Conservation (phyloP, 2,113 vertebrate genomes). For the Mormoops blainvillei region DNA sequence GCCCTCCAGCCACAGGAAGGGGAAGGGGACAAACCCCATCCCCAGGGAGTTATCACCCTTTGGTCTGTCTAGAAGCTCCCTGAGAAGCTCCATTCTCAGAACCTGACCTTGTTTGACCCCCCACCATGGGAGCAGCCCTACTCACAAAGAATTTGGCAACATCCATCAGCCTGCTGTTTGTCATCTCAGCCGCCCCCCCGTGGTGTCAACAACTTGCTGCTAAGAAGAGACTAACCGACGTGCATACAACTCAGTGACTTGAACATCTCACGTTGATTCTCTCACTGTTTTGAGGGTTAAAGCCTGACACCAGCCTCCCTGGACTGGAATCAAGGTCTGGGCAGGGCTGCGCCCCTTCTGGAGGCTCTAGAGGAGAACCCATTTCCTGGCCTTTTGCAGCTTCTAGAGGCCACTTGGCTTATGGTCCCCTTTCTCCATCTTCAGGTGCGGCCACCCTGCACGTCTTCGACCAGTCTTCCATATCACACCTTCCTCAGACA, state of each 20-base stretch:
- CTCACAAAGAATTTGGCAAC: not conserved
- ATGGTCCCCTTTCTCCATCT: not conserved
- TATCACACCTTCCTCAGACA: not conserved
- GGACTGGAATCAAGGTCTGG: not conserved
- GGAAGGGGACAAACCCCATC: too few relatives aligned
- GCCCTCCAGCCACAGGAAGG: rapidly evolving
- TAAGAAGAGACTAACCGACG: not conserved
- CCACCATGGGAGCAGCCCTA: not conserved
- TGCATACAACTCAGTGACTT: not conserved
- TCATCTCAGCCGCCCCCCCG: not conserved
- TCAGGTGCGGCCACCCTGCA: too few relatives aligned
- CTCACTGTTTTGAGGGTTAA: not conserved
- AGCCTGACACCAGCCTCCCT: not conserved
- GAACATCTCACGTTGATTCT: not conserved
- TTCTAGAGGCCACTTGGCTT: not conserved
- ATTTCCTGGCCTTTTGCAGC: not conserved
- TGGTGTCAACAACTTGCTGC: too few relatives aligned
- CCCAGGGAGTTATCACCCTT: not conserved
- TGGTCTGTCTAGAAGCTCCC: not conserved
- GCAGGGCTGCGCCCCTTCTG: rapidly evolving
- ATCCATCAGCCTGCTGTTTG: not conserved
- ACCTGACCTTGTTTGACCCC: not conserved
- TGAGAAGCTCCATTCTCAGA: not conserved
- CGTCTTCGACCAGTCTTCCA: not conserved
- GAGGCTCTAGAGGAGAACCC: not conserved